Conservation (phyloP, 2,888 invertebrate species). For the Troilus luridus region DNA sequence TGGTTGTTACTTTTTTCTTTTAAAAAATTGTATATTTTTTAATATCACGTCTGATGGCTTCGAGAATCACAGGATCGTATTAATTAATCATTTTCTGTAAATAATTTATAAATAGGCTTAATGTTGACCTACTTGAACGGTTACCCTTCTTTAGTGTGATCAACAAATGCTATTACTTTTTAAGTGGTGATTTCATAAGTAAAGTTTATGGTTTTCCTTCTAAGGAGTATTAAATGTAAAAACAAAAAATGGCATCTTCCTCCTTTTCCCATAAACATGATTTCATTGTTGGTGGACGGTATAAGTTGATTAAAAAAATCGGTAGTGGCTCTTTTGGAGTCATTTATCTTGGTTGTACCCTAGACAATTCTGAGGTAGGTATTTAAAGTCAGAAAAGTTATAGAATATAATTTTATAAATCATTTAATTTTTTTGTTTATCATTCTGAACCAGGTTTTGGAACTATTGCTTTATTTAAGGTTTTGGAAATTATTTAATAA, state of each 20-base stretch:
- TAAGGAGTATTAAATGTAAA: slow-evolving; percentile 36
- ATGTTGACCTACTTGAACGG: slow-evolving; percentile 51
- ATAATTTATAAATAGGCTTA: neutral
- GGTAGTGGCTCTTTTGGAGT: slow-evolving; percentile 99
- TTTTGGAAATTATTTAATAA: neutral
- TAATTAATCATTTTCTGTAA: neutral
- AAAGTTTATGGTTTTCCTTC: slow-evolving; percentile 33
- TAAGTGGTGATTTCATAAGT: slow-evolving; percentile 31
- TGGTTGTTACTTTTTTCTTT: neutral
- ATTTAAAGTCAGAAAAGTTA: neutral
- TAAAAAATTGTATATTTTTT: neutral
- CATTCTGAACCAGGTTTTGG: neutral
- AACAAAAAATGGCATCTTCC: slow-evolving; percentile 64
- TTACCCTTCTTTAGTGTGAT: slow-evolving; percentile 46
- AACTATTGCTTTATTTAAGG: neutral
- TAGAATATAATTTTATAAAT: neutral
- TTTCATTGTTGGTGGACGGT: slow-evolving; percentile 91
- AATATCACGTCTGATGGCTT: neutral
- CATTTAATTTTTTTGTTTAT: neutral
- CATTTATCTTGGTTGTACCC: slow-evolving; percentile 95
- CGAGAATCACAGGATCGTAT: neutral
- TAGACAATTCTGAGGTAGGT: slow-evolving; percentile 88
- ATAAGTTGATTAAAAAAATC: slow-evolving; percentile 95
- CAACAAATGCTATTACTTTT: slow-evolving; percentile 32
- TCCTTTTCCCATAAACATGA: slow-evolving; percentile 73